phyloP scores from a whole-genome alignment of 2,797 vertebrate genomes.

The Acrossocheilus fasciatus region DNA sequence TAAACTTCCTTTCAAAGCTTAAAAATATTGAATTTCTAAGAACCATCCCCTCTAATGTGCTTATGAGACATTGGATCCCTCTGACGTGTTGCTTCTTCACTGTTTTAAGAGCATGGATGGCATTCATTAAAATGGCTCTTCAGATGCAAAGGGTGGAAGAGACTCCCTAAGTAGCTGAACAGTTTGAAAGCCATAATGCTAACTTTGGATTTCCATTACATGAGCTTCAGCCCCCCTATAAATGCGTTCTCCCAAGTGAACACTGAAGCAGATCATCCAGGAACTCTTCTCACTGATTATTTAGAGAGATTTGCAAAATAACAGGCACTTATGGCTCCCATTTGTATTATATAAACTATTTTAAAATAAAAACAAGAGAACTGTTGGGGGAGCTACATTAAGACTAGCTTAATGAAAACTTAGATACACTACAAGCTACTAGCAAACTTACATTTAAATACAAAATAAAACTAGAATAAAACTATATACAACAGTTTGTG shows the following conservation, averaged over 20 bases:
- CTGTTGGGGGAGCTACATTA: not conserved
- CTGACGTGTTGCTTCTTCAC: slow-evolving; percentile 31
- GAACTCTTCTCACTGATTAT: not conserved
- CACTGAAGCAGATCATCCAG: not conserved
- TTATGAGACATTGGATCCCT: slow-evolving; percentile 31
- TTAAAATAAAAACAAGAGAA: not conserved
- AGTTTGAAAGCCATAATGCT: not conserved
- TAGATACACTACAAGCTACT: not conserved
- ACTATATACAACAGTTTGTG: not conserved
- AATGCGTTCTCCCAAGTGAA: not conserved
- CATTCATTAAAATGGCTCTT: slow-evolving; percentile 38
- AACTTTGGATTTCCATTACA: slow-evolving; percentile 8
- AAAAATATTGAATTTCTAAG: slow-evolving; percentile 10
- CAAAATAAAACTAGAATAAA: not conserved
- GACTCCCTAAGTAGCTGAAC: slow-evolving; percentile 9
- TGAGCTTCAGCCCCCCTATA: not conserved
- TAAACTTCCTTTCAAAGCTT: slow-evolving; percentile 10
- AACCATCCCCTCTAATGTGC: slow-evolving; percentile 23
- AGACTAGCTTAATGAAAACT: not conserved
- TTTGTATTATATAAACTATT: slow-evolving; percentile 15
- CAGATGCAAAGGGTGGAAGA: slow-evolving; percentile 28
- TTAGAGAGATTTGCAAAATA: slow-evolving; percentile 7
- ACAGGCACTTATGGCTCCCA: not conserved
- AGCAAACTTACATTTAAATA: not conserved
- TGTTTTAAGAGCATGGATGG: slow-evolving; percentile 49